phyloP scores from a whole-genome alignment of 2,888 invertebrate genomes.

The Monopis laevigella region DNA sequence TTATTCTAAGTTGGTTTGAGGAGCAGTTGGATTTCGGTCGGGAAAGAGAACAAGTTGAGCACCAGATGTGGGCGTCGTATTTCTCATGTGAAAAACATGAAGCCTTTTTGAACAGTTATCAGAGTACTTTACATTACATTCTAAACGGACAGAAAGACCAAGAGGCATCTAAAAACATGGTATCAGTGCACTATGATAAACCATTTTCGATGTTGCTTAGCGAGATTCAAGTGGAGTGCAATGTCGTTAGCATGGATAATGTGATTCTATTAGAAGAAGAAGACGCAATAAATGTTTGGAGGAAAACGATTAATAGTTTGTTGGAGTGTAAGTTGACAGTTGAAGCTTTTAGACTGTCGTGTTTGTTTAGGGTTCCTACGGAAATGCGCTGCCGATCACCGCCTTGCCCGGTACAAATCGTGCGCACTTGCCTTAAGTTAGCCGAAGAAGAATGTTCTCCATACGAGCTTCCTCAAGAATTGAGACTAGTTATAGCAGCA shows the following conservation, averaged over 20 bases:
- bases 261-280: conserved; percentile 43
- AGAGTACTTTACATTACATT: conserved; percentile 43
- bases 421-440: conserved; percentile 70
- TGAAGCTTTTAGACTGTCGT: conserved; percentile 68
- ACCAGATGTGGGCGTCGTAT: conserved; percentile 55
- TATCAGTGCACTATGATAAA: conserved; percentile 33
- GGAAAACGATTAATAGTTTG: conserved; percentile 58
- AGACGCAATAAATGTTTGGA: conserved; percentile 47
- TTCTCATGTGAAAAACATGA: conserved; percentile 36
- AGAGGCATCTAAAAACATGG: conserved; percentile 36
- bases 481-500: conserved; percentile 65
- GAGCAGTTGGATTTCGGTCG: conserved; percentile 45
- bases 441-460: conserved; percentile 72
- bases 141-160: conserved; percentile 45
- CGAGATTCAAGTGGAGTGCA: conserved; percentile 54
- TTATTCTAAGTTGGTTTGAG: conserved; percentile 58
- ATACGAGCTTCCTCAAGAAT: conserved; percentile 70
- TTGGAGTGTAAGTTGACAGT: conserved; percentile 67
- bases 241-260: conserved; percentile 49
- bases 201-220: conserved; percentile 43
- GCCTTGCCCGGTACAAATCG: conserved; percentile 61
- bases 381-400: conserved; percentile 42
- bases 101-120: conserved; percentile 40
- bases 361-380: conserved; percentile 57
- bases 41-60: conserved; percentile 49